phyloP scores from a whole-genome alignment of 2,888 invertebrate species.

The Orthosia gothica region DNA sequence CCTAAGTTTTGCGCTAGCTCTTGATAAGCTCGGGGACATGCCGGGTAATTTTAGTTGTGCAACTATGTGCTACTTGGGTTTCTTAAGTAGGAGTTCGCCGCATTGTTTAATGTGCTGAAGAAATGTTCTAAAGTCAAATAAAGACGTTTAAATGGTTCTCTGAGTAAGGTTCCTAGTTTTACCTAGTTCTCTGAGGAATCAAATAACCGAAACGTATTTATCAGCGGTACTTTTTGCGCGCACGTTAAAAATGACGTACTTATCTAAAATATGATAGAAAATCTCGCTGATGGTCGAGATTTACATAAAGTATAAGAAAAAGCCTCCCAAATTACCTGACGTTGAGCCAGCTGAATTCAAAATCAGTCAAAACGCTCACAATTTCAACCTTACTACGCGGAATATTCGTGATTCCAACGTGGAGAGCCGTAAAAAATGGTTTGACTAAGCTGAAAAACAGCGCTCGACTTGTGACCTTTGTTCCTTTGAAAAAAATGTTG shows the following conservation, averaged over 20 bases:
- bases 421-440: conserved; percentile 51
- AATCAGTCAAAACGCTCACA: conserved; percentile 59
- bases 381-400: conserved; percentile 40
- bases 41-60: conserved; percentile 59
- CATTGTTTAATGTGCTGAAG: conserved; percentile 45
- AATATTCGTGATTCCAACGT: conserved; percentile 41
- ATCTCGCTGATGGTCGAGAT: conserved; percentile 43
- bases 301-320: conserved; percentile 59
- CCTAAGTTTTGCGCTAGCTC: conserved; percentile 74
- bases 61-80: conserved; percentile 44
- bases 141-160: conserved; percentile 37
- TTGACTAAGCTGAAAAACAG: conserved; percentile 55
- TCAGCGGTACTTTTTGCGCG: conserved; percentile 14
- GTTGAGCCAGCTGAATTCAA: conserved; percentile 65
- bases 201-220: conserved; percentile 22
- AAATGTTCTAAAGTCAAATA: conserved; percentile 47
- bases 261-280: conserved; percentile 49
- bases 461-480: conserved; percentile 56
- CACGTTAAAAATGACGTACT: conserved; percentile 47
- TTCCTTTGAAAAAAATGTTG: conserved; percentile 56
- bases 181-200: not conserved
- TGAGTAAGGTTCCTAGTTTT: conserved; percentile 8
- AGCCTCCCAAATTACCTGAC: conserved; percentile 61
- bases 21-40: conserved; percentile 63
- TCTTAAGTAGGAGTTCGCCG: conserved; percentile 43